Conservation (phyloP, 2,113 vertebrate genomes). For the Paracanthobrama guichenoti region DNA sequence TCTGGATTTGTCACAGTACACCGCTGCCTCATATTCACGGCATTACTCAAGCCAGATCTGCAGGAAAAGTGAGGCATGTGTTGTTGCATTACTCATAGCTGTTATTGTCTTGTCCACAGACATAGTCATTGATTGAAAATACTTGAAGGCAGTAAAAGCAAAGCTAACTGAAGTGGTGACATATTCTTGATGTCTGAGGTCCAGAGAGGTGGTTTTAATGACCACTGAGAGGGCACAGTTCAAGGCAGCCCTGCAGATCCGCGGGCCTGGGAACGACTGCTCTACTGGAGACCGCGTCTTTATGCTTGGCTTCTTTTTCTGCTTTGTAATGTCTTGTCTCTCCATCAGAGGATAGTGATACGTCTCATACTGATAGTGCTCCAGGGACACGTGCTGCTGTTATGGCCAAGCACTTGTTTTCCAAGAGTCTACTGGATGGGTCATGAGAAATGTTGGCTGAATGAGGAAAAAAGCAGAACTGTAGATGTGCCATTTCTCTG, state of each 20-base stretch:
- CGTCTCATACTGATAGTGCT: constrained; percentile 6
- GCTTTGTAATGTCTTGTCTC: constrained; percentile 3
- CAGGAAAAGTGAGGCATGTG: background rate
- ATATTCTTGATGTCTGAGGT: constrained; percentile 5
- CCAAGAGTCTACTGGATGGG: background rate
- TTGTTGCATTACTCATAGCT: background rate
- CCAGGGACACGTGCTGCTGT: background rate
- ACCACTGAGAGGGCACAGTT: constrained; percentile 6
- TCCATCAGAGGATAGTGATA: constrained; percentile 7
- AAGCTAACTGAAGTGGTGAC: background rate
- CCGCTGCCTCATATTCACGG: background rate
- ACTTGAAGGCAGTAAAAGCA: background rate
- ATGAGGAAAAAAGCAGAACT: constrained; percentile 7
- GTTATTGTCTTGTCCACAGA: background rate
- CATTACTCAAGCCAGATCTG: background rate
- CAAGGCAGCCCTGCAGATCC: background rate
- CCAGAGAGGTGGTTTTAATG: background rate
- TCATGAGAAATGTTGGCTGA: background rate
- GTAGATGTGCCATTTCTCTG: background rate
- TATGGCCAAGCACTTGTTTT: background rate
- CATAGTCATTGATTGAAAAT: background rate
- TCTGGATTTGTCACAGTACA: background rate
- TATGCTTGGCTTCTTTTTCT: background rate
- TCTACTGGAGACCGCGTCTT: background rate
- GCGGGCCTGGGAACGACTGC: background rate